Percentiles rank a stretch among this genome's conserved stretches.
phyloP scores from a whole-genome alignment of 2,797 vertebrate genomes.

The Etheostoma perlongum region DNA sequence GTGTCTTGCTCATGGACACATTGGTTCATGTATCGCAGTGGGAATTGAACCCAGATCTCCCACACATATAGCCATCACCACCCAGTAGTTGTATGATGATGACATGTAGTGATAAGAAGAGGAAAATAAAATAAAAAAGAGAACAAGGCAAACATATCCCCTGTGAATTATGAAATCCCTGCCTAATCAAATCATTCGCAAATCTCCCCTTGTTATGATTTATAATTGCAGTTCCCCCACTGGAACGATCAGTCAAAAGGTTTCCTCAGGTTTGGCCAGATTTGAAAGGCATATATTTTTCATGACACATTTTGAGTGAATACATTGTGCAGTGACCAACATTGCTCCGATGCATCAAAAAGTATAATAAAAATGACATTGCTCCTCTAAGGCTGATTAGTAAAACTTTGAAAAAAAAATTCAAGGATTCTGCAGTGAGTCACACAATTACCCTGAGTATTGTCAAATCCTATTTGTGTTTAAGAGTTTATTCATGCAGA shows the following conservation, averaged over 20 bases:
- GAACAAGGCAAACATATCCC: slow-evolving; percentile 7
- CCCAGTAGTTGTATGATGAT: no score
- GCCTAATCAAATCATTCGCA: slow-evolving; percentile 15
- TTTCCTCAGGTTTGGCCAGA: background rate
- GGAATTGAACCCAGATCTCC: no score
- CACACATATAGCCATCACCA: no score
- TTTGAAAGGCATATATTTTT: slow-evolving; percentile 6
- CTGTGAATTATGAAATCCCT: slow-evolving; percentile 15
- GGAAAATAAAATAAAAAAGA: background rate
- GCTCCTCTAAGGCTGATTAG: background rate
- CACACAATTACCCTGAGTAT: background rate
- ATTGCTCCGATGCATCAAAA: background rate
- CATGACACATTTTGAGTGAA: background rate
- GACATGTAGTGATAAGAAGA: background rate
- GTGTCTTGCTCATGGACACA: no score
- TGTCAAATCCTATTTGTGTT: slow-evolving; percentile 2
- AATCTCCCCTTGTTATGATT: slow-evolving; percentile 28
- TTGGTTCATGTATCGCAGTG: no score
- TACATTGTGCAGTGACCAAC: background rate
- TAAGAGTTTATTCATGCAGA: slow-evolving; percentile 14
- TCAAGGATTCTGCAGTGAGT: background rate
- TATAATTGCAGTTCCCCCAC: slow-evolving; percentile 3
- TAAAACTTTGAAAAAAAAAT: background rate
- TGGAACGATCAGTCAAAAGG: slow-evolving; percentile 11
- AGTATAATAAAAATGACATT: background rate